Evolutionary conservation across 2,888 invertebrate species (phyloP), one percentile per base, ranked within the genome.

Genomic region (Hydriomena furcata): DNA sequence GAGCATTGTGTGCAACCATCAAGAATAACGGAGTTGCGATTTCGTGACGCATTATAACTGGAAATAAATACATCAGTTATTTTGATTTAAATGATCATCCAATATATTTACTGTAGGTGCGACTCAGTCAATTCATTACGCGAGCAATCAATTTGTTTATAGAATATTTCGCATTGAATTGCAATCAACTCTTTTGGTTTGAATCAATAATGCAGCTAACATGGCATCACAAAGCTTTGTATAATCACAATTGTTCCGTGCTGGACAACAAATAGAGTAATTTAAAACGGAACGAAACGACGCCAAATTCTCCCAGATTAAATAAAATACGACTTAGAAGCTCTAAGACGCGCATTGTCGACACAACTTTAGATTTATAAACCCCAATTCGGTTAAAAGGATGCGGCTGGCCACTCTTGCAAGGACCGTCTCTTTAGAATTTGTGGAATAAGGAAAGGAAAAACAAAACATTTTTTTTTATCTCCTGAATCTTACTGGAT

Each of bases 1-100:
- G 93, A 0, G 97, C 97, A 32, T 94, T 86, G 76, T 97, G 97
- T 0, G 94, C 92, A 32, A 98, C 68, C 82, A 96, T 93, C 55
- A 98, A 82, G 69, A 97, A 97, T 49, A 98, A 79, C 0, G 98
- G 97, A 6, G 76, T 76, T 25, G 84, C 71, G 0, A 63, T 62
- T 55, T 94, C 84, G 63, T 95, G 95, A 0, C 79, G 68, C 4
- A 77, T 73, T 43, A 95, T 94, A 1, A 94, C 89, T 91, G 17
- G 5, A 31, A 31, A 31, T n/a, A 13, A 7, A 31, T 6, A 12
- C 10, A 17, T 28, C 1, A 28, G 5, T 5, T 7, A 20, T 24
- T 1, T 8, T 7, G 7, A 17, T 2, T 17, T 3, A 4, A 3
- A 4, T 17, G 17, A 17, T 17, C 17, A 17, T 3, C 2, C 4